Evolutionary conservation across 2,888 invertebrate species (phyloP).

Genomic region (Drosophila anomalipes): DNA sequence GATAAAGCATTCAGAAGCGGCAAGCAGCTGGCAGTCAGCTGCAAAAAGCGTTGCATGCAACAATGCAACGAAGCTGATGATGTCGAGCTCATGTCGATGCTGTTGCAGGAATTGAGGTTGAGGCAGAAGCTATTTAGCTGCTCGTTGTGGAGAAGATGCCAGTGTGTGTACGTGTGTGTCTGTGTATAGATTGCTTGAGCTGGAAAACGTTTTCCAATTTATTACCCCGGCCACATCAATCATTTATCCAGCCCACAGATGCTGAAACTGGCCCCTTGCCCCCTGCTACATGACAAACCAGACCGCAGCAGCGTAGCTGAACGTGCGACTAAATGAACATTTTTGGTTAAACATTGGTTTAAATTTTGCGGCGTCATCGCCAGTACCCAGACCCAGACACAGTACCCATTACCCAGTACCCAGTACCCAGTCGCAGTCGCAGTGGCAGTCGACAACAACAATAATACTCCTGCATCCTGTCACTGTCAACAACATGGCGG

Average conservation of each 20-base stretch:
- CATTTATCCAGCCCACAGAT: constrained; percentile 67
- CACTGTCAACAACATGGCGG: constrained; percentile 75
- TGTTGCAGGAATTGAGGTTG: constrained; percentile 1
- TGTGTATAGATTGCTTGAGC: constrained; percentile 46
- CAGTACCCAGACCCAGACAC: constrained; percentile 11
- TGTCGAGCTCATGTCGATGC: constrained; percentile 23
- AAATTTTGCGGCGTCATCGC: constrained; percentile 80
- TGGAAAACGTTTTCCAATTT: constrained; percentile 82
- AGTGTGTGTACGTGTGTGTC: constrained; percentile 12
- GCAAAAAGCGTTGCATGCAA: constrained; percentile 45
- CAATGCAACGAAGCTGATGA: constrained; percentile 32
- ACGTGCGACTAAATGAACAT: constrained; percentile 82
- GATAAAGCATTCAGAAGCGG: constrained; percentile 68
- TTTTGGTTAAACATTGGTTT: constrained; percentile 83
- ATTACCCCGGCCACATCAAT: constrained; percentile 80
- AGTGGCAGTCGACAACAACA: constrained; percentile 10
- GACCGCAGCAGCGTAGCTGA: constrained; percentile 36
- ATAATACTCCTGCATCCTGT: constrained; percentile 48
- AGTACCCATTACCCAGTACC: background rate
- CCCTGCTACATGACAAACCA: constrained; percentile 1
- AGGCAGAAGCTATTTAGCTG: constrained; percentile 29
- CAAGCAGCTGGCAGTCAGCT: constrained; percentile 22
- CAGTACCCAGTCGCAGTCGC: background rate
- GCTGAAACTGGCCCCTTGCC: constrained; percentile 17
- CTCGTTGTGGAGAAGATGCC: constrained; percentile 35